These are phyloP conservation scores for Acanthosepion esculentum DNA, from an alignment of 2,888 invertebrate species.

Conservation along the genomic window DNA sequence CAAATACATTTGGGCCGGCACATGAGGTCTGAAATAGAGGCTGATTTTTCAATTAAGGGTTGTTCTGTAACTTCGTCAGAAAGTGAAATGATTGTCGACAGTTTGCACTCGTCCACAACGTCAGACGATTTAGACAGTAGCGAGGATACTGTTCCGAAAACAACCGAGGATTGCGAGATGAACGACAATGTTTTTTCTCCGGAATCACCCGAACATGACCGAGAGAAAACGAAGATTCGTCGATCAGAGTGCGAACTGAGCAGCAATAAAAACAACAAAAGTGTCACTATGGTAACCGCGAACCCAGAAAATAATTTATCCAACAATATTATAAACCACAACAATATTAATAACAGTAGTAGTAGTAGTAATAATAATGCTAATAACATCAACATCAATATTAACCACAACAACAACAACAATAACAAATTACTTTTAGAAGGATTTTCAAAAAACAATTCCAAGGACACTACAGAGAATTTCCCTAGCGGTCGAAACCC, in stretches of 20 bases:
- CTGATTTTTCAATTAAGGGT: not conserved
- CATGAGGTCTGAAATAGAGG: not conserved
- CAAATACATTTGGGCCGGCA: not conserved
- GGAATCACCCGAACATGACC: not conserved
- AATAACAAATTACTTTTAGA: not conserved
- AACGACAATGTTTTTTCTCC: constrained; percentile 45
- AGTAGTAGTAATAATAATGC: not conserved
- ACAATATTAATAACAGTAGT: not conserved
- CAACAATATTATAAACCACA: not conserved
- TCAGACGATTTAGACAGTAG: constrained; percentile 6
- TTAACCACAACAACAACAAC: not conserved
- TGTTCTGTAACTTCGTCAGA: constrained; percentile 24
- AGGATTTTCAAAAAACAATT: not conserved
- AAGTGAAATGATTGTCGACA: constrained; percentile 34
- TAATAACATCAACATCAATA: not conserved
- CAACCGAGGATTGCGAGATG: constrained; percentile 13
- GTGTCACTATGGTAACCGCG: not conserved
- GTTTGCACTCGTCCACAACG: not conserved
- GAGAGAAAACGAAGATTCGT: not conserved
- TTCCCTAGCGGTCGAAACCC: not conserved
- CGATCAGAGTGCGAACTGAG: not conserved
- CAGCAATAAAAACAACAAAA: not conserved
- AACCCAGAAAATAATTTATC: not conserved
- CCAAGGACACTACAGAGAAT: not conserved
- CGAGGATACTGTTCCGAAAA: not conserved